phyloP scores from a whole-genome alignment of 2,797 vertebrate species.

The Lutjanus campechanus region DNA sequence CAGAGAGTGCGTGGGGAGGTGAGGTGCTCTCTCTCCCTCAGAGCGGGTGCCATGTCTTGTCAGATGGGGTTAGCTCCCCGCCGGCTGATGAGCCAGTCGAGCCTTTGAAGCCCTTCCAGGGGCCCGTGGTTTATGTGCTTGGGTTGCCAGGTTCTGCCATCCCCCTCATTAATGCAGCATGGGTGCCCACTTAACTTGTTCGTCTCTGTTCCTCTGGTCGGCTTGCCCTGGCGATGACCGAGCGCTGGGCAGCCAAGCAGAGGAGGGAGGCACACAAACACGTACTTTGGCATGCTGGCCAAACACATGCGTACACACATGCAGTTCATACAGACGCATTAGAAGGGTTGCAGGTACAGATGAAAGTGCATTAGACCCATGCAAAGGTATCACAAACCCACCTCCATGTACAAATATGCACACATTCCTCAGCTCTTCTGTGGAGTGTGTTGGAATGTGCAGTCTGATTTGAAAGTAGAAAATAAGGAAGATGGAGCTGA shows the following conservation, averaged over 20 bases:
- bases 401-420: too few relatives aligned
- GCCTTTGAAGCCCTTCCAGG: slow-evolving; percentile 80
- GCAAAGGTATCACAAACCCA: not conserved
- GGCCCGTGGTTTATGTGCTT: slow-evolving; percentile 72
- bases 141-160: slow-evolving; percentile 81
- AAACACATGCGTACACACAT: slow-evolving; percentile 7
- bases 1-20: slow-evolving; percentile 48
- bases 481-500: not conserved
- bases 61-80: slow-evolving; percentile 75
- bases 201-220: slow-evolving; percentile 54
- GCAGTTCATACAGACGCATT: slow-evolving; percentile 4
- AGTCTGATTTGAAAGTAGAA: not conserved
- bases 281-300: not conserved
- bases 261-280: slow-evolving; percentile 29
- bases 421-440: slow-evolving; percentile 2
- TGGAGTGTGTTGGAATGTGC: not conserved
- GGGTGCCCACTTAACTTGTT: slow-evolving; percentile 73
- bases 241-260: slow-evolving; percentile 52
- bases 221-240: slow-evolving; percentile 54
- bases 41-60: slow-evolving; percentile 80
- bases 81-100: slow-evolving; percentile 69
- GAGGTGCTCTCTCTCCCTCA: slow-evolving; percentile 53
- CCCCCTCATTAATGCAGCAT: slow-evolving; percentile 80
- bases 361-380: not conserved
- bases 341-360: slow-evolving; percentile 9